Base-by-base conservation (phyloP, 2,797 vertebrate genomes). In the Gymnoscopelus braueri region DNA sequence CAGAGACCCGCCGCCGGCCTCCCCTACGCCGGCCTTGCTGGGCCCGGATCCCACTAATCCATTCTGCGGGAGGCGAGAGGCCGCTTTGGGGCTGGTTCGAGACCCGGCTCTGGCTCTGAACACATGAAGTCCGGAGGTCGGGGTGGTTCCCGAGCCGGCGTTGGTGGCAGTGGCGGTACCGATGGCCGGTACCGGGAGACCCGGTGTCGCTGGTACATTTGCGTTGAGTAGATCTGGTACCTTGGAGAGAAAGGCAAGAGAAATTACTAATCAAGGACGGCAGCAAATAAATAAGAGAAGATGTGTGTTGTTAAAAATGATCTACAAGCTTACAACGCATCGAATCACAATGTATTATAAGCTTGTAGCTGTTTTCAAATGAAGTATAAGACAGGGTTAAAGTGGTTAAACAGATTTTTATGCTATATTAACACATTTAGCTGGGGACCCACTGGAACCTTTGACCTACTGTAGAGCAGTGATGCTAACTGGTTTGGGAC, bases 51-150 rank as follows among this genome's bases (percentile, higher is more conserved):
- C 64, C 23, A 24, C 39, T 44, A 9, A 10, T 39, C 59, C 52
- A 29, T 64, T 80, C 32, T 84, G 87, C 0, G 1, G 39, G 39
- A 65, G 67, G 2, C 65, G 75, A 14, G 65, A 58, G 5, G 59
- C 77, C 0, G 81, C 3, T 77, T 73, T 89, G 59, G 81, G 29
- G 65, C 71, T 79, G 13, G 81, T 39, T 0, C 84, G 76, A 0
- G 78, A 53, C 2, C 70, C 71, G 0, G 68, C 67, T 70, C 77
- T 87, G 1, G 63, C 65, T 80, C 84, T 89, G 12, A 69, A 59
- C 3, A 70, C 62, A 0, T 44, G 39, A 10, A 39, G 72, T 54
- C 58, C 48, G 0, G 78, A 7, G 4, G 65, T 14, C 44, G 14
- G 79, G 0, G 62, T 49, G 48, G 65, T 49, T 44, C 74, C 70